Evolutionary conservation across 2,888 invertebrate species (phyloP), one percentile per base, ranked within the genome.

Genomic region (Cyclophora punctaria): DNA sequence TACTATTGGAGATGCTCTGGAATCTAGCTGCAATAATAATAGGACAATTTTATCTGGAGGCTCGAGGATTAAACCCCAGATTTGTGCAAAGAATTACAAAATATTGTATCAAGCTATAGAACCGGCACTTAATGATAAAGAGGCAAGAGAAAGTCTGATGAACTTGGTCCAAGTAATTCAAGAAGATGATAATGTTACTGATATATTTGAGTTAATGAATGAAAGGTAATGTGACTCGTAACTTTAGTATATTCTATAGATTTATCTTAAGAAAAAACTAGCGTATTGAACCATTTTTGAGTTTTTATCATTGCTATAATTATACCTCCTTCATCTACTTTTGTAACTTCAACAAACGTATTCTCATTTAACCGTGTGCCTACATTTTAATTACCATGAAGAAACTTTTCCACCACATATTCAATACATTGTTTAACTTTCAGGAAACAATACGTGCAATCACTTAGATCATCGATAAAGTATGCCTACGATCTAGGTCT

Each of bases 401-500:
- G 1, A 20, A 20, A 1, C 20, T 20, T 20, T 20, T 20, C 1
- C 20, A 2, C 20, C 20, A 20, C 20, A 20, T 20, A 20, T 20
- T 20, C 20, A 20, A 20, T 20, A 20, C 20, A 20, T 20, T 3
- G 0, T 45, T 7, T 1, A 35, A 40, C 45, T 73, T 73, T 50
- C 73, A 89, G 89, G 47, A 65, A 70, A 51, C 68, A 78, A 48
- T 58, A 83, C 2, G 54, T 78, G 5, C 55, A 66, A 0, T 62
- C 65, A 2, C 50, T 85, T 3, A 76, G 73, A 51, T 64, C 60
- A 0, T 80, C 80, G 0, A 73, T 80, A 1, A 71, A 73, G 34
- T 76, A 83, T 57, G 65, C 85, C 0, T 82, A 83, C 57, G 87
- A 89, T 2, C 66, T 89, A 0, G 70, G 77, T 7, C 56, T 84